Evolutionary conservation across 2,888 invertebrate species (phyloP), one percentile per base, ranked within the genome.

Genomic region (Sminthurinus aureus): DNA sequence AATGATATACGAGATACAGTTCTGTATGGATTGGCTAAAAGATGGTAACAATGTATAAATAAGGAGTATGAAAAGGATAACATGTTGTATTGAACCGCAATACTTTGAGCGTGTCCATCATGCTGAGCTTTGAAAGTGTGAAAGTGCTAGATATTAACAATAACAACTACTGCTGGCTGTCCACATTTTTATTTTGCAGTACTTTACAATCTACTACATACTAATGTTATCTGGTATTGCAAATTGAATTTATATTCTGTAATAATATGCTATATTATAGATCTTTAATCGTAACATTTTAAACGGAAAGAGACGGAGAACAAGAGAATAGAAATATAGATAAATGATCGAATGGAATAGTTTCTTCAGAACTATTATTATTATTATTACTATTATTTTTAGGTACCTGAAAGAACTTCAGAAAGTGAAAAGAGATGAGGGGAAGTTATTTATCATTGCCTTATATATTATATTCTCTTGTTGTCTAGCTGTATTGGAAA

Each of bases 61-160:
- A 22, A 69, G 69, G 13, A 69, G 22, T 38, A n/a, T 69, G 20
- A 69, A 20, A n/a, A 69, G 22, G 22, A 69, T 22, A 69, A 12
- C 69, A 69, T 18, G 69, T 20, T 64, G n/a, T 64, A 64, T 64
- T 15, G 22, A 20, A 22, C 22, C n/a, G n/a, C 22, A 69, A n/a
- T 22, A 69, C 69, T 0, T 58, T 76, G 50, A 76, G 22, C 76
- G 51, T 76, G 76, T 58, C 58, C 52, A 69, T 79, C 79, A 79
- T 69, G 79, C 79, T 79, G 79, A n/a, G 79, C 67, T 20, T 79
- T 79, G 79, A 69, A 79, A 69, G 79, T 79, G 79, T 79, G 79
- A 79, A 79, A 79, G 79, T 69, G 79, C 20, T 69, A 69, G 79
- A 67, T 50, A 20, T 79, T 58, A 20, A n/a, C 13, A 24, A 38